Percentiles rank a stretch among this genome's conserved stretches.
Conservation (phyloP, 2,797 vertebrate genomes). For the Hemibagrus guttatus region DNA sequence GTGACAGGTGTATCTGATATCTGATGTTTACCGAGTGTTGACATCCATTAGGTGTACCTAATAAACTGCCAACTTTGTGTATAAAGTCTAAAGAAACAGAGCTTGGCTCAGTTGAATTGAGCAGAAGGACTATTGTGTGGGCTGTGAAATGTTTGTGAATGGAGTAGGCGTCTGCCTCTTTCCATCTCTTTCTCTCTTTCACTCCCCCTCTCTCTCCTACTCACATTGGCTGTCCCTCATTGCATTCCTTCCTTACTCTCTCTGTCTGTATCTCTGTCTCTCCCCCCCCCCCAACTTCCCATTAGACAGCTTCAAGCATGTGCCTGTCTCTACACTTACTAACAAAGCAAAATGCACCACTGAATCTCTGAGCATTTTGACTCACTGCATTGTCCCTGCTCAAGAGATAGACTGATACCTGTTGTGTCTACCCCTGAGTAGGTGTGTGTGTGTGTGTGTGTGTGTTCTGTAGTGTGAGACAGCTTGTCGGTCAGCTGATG, state of each 20-base stretch:
- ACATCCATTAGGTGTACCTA: neutral
- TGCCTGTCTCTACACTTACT: neutral
- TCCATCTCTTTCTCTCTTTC: conserved; percentile 32
- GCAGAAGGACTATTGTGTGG: conserved; percentile 52
- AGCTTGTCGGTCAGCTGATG: conserved; percentile 33
- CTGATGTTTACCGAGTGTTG: neutral
- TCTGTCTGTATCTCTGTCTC: conserved; percentile 11
- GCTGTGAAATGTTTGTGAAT: conserved; percentile 57
- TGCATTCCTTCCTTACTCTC: conserved; percentile 3
- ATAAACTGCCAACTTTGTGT: conserved; percentile 27
- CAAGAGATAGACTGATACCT: conserved; percentile 19
- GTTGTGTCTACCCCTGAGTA: conserved; percentile 28
- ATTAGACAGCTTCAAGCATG: neutral
- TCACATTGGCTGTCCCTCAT: conserved; percentile 27
- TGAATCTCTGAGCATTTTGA: conserved; percentile 38
- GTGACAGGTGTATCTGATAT: neutral
- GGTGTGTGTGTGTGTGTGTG: neutral
- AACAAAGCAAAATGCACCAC: conserved; percentile 20
- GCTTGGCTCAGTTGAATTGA: conserved; percentile 49
- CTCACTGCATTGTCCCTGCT: conserved; percentile 37
- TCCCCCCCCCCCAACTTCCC: neutral
- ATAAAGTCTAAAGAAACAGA: conserved; percentile 30
- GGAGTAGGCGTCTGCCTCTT: conserved; percentile 52
- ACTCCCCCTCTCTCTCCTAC: conserved; percentile 22
- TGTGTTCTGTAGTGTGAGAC: conserved; percentile 30